Percentiles rank a stretch among this genome's conserved stretches.
Conservation (phyloP, 2,113 vertebrate species). For the Lophius piscatorius region DNA sequence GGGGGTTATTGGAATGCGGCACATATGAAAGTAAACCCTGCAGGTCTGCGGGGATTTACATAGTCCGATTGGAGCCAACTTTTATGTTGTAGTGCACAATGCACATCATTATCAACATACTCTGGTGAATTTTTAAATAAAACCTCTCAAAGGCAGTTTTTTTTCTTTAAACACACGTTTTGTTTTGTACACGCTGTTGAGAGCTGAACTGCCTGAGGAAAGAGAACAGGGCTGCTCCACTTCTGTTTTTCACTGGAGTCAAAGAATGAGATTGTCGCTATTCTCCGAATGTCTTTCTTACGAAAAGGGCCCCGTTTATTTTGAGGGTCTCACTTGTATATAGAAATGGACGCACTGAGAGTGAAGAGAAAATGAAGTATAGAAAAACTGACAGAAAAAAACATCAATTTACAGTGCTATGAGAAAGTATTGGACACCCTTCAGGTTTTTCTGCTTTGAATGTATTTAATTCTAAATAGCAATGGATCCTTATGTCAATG, state of each 20-base stretch:
- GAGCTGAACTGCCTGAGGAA: constrained; percentile 13
- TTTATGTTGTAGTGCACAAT: constrained; percentile 23
- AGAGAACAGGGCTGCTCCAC: background rate
- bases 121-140: constrained; percentile 29
- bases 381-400: too few relatives aligned
- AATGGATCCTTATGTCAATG: too few relatives aligned
- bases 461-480: too few relatives aligned
- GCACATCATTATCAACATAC: constrained; percentile 27
- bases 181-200: constrained; percentile 19
- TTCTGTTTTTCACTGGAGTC: background rate
- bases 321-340: too few relatives aligned
- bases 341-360: too few relatives aligned
- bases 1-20: constrained; percentile 45
- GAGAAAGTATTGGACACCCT: too few relatives aligned
- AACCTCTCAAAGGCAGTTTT: constrained; percentile 20
- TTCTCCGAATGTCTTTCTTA: background rate
- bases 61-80: constrained; percentile 23
- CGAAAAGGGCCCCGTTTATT: too few relatives aligned
- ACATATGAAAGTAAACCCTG: constrained; percentile 58
- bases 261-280: background rate
- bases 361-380: too few relatives aligned
- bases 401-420: too few relatives aligned
- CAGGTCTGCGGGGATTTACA: constrained; percentile 43
- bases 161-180: background rate
- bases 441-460: too few relatives aligned